phyloP scores from a whole-genome alignment of 2,888 invertebrate genomes.

The Anticlea derivata region DNA sequence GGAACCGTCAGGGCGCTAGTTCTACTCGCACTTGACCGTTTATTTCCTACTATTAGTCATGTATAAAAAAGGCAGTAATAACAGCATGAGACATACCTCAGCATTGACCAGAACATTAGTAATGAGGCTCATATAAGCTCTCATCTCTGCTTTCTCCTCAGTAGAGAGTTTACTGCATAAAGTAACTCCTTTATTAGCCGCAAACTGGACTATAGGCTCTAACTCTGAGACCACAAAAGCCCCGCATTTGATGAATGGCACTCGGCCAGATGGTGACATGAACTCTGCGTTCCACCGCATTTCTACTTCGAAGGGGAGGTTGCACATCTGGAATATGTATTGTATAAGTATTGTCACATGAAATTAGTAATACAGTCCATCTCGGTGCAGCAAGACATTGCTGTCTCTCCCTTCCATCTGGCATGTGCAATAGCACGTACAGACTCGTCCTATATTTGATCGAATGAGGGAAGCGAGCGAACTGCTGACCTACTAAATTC shows the following conservation, averaged over 20 bases:
- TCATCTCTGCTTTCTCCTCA: conserved; percentile 94
- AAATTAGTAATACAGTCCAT: too few relatives aligned
- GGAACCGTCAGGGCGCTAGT: too few relatives aligned
- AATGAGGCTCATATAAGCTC: conserved; percentile 96
- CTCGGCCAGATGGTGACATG: conserved; percentile 97
- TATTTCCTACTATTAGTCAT: too few relatives aligned
- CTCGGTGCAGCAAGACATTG: too few relatives aligned
- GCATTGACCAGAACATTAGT: conserved; percentile 95
- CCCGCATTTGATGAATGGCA: conserved; percentile 96
- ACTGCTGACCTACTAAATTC: too few relatives aligned
- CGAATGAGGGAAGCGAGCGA: too few relatives aligned
- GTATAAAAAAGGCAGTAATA: too few relatives aligned
- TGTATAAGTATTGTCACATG: too few relatives aligned
- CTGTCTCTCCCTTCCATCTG: too few relatives aligned
- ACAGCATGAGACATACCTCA: conserved; percentile 86
- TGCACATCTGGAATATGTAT: conserved; percentile 89
- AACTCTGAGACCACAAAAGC: conserved; percentile 95
- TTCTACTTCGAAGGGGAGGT: conserved; percentile 91
- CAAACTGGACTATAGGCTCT: conserved; percentile 95
- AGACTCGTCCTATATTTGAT: too few relatives aligned
- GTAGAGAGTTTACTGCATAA: conserved; percentile 88
- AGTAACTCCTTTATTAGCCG: conserved; percentile 92
- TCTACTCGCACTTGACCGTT: too few relatives aligned
- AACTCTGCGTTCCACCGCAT: conserved; percentile 96
- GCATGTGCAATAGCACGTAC: too few relatives aligned